Evolutionary conservation across 2,888 invertebrate genomes (phyloP), one percentile per base, ranked within the genome.

Genomic region (Rhingia campestris): DNA sequence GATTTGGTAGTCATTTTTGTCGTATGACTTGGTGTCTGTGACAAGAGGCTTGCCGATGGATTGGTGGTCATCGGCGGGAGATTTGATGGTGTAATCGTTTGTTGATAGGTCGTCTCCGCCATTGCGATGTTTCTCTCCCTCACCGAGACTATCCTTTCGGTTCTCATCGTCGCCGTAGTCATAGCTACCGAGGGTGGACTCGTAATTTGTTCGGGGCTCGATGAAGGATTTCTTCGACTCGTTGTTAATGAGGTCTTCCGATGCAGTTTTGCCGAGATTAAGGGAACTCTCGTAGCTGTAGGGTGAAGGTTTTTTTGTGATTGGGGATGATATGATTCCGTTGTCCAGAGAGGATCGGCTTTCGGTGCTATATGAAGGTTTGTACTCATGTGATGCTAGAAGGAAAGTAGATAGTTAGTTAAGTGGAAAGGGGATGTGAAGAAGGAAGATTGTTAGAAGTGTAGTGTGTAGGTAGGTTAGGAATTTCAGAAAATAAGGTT

Each of bases 301-400:
- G 66, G 87, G 84, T 63, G 87, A 86, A 47, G 88, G 45, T 72
- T 89, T 88, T 67, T 54, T 47, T 70, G 74, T 59, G 49, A 35
- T 63, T 72, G 86, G 53, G 58, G 86, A 67, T 63, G 86, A 58
- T 41, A n/a, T 67, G 63, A 86, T 85, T 87, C 82, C 80, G 56
- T 80, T 54, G 76, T 86, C 86, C 86, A 88, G 86, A 86, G 86
- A 81, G 88, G 85, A 86, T 89, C 89, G 87, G 88, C 81, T 87
- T 37, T 84, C 84, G 43, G 91, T 88, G 89, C 89, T 90, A 88
- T 89, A 90, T 89, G 91, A 88, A 88, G 90, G 89, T 89, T 90
- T 90, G 89, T 90, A 91, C 87, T 91, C 91, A 88, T 89, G 88
- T 87, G 90, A 88, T 90, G 91, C 91, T 91, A 77, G 61, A 61